Conservation (phyloP, 92 coral and sea anemone genomes). For the Blastomussa wellsi region DNA sequence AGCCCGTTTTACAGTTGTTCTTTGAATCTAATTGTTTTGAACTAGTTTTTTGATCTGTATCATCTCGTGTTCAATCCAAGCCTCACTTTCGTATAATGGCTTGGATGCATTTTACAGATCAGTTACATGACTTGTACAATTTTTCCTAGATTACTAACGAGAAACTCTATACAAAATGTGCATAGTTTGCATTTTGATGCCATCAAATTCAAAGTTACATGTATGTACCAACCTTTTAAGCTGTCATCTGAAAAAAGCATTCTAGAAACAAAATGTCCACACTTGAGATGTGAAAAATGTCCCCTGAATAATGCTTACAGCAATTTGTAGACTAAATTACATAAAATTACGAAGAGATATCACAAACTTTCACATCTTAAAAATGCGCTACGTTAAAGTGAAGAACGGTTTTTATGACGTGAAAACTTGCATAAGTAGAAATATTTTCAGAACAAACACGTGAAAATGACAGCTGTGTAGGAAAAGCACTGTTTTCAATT, state of each 20-base stretch:
- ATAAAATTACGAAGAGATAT: too few relatives aligned
- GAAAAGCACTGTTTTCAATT: neutral
- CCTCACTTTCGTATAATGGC: neutral
- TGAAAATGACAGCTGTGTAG: neutral
- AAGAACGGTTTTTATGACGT: neutral
- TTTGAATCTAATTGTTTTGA: neutral
- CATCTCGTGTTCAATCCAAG: neutral
- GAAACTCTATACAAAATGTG: neutral
- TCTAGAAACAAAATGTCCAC: neutral
- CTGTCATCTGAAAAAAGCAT: too few relatives aligned
- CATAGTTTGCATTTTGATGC: neutral
- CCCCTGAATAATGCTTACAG: neutral
- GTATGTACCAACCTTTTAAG: too few relatives aligned
- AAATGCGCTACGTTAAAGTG: neutral
- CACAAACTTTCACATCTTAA: neutral
- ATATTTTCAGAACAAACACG: neutral
- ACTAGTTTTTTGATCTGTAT: neutral
- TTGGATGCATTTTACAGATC: neutral
- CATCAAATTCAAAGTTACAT: neutral
- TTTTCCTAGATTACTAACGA: neutral
- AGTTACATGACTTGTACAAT: too few relatives aligned
- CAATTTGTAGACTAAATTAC: neutral
- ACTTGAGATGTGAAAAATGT: neutral
- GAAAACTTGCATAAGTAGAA: neutral
- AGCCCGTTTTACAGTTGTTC: neutral